Conservation (phyloP, 2,888 invertebrate genomes). For the Pandemis heparana region DNA sequence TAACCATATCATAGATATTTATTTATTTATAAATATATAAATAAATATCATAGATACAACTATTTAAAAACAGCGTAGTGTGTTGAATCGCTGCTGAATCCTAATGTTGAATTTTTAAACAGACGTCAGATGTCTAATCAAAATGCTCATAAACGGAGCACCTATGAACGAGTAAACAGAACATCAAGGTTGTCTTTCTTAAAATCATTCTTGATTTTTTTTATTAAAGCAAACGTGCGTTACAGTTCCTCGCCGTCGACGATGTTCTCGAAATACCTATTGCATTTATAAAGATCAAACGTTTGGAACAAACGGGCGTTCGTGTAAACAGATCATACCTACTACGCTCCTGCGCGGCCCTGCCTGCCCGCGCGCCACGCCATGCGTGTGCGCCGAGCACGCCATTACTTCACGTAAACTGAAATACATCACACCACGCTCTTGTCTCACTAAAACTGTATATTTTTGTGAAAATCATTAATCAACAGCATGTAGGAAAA, state of each 20-base stretch:
- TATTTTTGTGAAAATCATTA: constrained; percentile 8
- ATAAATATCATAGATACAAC: no score
- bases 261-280: constrained; percentile 84
- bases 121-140: constrained; percentile 71
- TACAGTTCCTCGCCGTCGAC: constrained; percentile 69
- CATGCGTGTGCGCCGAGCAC: constrained; percentile 42
- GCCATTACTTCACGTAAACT: constrained; percentile 60
- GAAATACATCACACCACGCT: constrained; percentile 61
- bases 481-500: constrained; percentile 7
- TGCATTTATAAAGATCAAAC: constrained; percentile 85
- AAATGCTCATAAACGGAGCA: constrained; percentile 76
- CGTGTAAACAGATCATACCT: constrained; percentile 80
- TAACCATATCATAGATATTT: constrained; percentile 6
- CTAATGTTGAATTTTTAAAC: constrained; percentile 69
- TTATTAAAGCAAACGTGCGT: constrained; percentile 70
- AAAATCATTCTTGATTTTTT: constrained; percentile 78
- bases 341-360: constrained; percentile 47
- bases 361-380: constrained; percentile 37
- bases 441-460: constrained; percentile 39
- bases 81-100: constrained; percentile 45
- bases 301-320: constrained; percentile 78
- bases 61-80: neutral
- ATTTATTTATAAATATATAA: no score
- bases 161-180: constrained; percentile 73
- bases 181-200: constrained; percentile 82